Evolutionary conservation across 2,797 vertebrate species (phyloP).

Genomic region (Acridotheres tristis): DNA sequence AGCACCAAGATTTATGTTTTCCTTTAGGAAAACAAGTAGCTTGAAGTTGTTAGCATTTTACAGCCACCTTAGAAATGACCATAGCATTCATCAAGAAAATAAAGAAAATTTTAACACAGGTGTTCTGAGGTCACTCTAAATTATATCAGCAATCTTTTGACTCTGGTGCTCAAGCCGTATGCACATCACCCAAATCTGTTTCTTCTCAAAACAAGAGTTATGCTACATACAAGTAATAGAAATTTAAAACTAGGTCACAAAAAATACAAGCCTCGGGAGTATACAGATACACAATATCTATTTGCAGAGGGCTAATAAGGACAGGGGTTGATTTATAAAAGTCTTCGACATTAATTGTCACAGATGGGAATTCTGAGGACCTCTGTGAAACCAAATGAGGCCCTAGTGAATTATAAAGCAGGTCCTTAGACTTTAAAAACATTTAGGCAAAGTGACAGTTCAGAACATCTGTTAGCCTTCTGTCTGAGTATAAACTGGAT

Average conservation of each 20-base stretch:
- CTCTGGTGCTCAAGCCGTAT: constrained; percentile 45
- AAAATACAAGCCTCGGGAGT: constrained; percentile 52
- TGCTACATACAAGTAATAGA: constrained; percentile 78
- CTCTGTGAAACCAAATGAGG: constrained; percentile 76
- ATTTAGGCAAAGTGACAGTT: constrained; percentile 85
- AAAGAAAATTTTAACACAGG: constrained; percentile 4
- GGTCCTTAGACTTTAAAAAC: constrained; percentile 79
- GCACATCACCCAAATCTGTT: constrained; percentile 24
- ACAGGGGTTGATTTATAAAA: constrained; percentile 74
- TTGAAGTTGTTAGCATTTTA: constrained; percentile 58
- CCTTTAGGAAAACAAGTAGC: background rate
- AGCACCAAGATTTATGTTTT: background rate
- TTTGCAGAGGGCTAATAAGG: constrained; percentile 78
- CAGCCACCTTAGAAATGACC: constrained; percentile 50
- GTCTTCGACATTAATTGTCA: constrained; percentile 72
- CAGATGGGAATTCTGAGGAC: constrained; percentile 73
- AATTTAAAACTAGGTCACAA: constrained; percentile 81
- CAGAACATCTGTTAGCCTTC: constrained; percentile 87
- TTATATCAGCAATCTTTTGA: background rate
- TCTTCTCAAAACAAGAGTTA: background rate
- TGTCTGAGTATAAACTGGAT: constrained; percentile 77
- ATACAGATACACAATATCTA: constrained; percentile 73
- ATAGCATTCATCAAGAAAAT: background rate
- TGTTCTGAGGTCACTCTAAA: background rate
- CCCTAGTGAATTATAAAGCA: constrained; percentile 74